A percentile compares a stretch with the other conserved stretches of the same genome.
Conservation (phyloP, 2,113 vertebrate species). For the Chionodraco myersi region DNA sequence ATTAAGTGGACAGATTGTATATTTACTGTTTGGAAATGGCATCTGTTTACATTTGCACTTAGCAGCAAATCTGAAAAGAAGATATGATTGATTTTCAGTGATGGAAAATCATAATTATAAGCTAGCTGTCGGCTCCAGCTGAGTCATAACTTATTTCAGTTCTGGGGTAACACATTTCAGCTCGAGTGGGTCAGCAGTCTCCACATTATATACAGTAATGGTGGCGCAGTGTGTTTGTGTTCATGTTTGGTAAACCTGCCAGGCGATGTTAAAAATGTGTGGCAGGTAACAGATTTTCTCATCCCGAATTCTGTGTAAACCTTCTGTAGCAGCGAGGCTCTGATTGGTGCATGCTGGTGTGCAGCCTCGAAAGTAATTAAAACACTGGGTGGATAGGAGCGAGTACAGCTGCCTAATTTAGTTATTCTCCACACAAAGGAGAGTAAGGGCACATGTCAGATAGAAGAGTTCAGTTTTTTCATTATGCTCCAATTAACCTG, state of each 20-base stretch:
- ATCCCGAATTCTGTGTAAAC: slow-evolving; percentile 3
- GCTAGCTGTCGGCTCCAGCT: slow-evolving; percentile 31
- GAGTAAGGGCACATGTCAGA: slow-evolving; percentile 14
- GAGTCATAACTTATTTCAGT: slow-evolving; percentile 38
- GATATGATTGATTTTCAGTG: slow-evolving; percentile 49
- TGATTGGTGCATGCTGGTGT: slow-evolving; percentile 11
- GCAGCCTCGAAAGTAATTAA: slow-evolving; percentile 31
- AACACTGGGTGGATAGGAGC: neutral
- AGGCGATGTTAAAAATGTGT: slow-evolving; percentile 42
- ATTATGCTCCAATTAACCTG: slow-evolving; percentile 15
- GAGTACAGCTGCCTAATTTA: neutral
- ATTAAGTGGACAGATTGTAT: slow-evolving; percentile 1
- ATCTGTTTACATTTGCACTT: slow-evolving; percentile 50
- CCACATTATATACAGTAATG: slow-evolving; percentile 30
- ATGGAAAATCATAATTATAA: slow-evolving; percentile 38
- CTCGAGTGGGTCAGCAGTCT: slow-evolving; percentile 31
- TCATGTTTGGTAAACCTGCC: slow-evolving; percentile 34
- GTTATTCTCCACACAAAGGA: neutral
- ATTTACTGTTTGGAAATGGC: slow-evolving; percentile 5
- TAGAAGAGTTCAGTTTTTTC: slow-evolving; percentile 3
- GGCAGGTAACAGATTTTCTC: slow-evolving; percentile 28
- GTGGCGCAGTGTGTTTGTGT: slow-evolving; percentile 41
- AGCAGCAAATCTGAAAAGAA: slow-evolving; percentile 29
- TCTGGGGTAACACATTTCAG: slow-evolving; percentile 46
- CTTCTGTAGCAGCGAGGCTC: neutral